Evolutionary conservation across 2,797 vertebrate genomes (phyloP).

Genomic region (Fringilla coelebs): DNA sequence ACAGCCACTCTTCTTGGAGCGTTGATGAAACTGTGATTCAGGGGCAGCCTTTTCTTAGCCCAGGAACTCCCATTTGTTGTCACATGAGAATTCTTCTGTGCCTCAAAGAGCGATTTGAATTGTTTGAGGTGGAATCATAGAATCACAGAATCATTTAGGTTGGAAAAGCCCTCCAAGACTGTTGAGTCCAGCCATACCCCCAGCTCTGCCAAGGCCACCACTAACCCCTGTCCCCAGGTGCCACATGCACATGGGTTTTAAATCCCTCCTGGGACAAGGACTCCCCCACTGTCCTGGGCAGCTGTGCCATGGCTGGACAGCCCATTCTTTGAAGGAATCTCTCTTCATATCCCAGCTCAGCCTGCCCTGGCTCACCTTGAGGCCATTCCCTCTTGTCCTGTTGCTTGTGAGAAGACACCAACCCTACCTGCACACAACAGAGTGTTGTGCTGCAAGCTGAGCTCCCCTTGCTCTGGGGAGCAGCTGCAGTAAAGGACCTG

Average conservation of each 20-base stretch:
- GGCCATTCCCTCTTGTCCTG: rapidly evolving
- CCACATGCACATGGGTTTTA: neutral
- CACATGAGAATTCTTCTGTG: neutral
- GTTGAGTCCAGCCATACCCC: rapidly evolving
- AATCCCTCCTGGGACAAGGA: too few species aligned
- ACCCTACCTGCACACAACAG: neutral
- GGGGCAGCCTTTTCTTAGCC: neutral
- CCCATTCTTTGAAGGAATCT: neutral
- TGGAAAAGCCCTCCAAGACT: neutral
- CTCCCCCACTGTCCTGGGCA: neutral
- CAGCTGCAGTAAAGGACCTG: neutral
- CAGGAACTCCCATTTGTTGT: neutral
- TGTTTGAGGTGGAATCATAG: neutral
- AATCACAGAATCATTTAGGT: neutral
- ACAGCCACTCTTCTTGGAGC: neutral
- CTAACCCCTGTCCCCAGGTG: neutral
- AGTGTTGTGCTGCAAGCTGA: neutral
- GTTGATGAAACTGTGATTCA: neutral
- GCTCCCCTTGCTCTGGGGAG: neutral
- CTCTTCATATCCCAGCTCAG: neutral
- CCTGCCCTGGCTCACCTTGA: neutral
- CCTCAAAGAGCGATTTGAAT: neutral
- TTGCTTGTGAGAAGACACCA: neutral
- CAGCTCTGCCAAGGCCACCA: neutral
- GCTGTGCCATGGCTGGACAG: neutral